Evolutionary conservation across 2,797 vertebrate genomes (phyloP), one percentile per base, ranked within the genome.

Genomic region (Gallinago solitaria): DNA sequence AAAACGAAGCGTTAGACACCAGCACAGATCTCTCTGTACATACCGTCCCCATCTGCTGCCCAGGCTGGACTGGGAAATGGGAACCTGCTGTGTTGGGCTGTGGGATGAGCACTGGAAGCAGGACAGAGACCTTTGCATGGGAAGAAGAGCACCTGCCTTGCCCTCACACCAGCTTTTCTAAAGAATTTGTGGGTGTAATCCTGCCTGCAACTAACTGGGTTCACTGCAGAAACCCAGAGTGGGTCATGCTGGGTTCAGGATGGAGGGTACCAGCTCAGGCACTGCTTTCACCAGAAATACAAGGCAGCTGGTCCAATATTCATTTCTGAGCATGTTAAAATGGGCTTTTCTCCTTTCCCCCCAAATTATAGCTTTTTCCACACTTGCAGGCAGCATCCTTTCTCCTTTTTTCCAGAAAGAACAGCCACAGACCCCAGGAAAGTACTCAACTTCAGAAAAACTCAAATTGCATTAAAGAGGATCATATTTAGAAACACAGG

Each of bases 61-160:
- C 19, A 18, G 16, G 8, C 24, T 63, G 25, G 71, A 65, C 78
- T 0, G 1, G n/a, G 32, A 39, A 50, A 50, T 0, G 1, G 59
- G 59, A 63, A 88, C 48, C 30, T 30, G 57, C 51, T 75, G 37
- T 33, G 50, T 13, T 73, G n/a, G 12, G 10, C 41, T 61, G 19
- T 3, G 30, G 50, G 35, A 43, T 3, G 35, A 81, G 12, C 19
- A 9, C 20, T 64, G 59, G 21, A 78, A 84, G 8, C 16, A 33
- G 57, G 39, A 32, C 21, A 35, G 43, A 82, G 28, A 64, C 9
- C 9, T 79, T 43, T n/a, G 25, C 1, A 0, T 37, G 47, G 41
- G 56, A 39, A 92, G 77, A 5, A 30, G 9, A 51, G 27, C 12
- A 15, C 16, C 53, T 60, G 10, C 11, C 18, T 77, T 77, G 50